A percentile compares a stretch with the other conserved stretches of the same genome.
Conservation (phyloP, 2,888 invertebrate species). For the Bellardia pandia region DNA sequence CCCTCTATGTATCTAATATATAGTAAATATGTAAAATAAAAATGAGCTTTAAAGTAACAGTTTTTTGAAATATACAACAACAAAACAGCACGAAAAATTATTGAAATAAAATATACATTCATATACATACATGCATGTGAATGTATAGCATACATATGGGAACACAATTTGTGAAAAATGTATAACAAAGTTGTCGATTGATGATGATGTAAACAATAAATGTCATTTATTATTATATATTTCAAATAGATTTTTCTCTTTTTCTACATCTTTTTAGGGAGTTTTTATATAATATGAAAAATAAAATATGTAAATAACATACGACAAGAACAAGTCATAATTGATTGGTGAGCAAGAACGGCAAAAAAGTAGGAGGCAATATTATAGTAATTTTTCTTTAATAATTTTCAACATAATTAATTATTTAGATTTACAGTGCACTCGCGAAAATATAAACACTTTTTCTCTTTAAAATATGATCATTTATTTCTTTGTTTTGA, state of each 20-base stretch:
- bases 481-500: too few species aligned
- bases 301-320: neutral
- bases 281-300: neutral
- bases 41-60: conserved; percentile 16
- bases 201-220: conserved; percentile 43
- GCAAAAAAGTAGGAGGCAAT: neutral
- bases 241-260: neutral
- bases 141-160: conserved; percentile 8
- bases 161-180: neutral
- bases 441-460: too few species aligned
- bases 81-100: neutral
- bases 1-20: too few species aligned
- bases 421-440: too few species aligned
- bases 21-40: neutral
- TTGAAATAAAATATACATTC: conserved; percentile 7
- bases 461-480: too few species aligned
- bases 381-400: neutral
- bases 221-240: conserved; percentile 23
- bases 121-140: too few species aligned
- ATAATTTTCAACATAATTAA: too few species aligned
- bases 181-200: conserved; percentile 26
- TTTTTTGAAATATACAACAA: neutral
- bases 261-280: neutral
- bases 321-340: conserved; percentile 1
- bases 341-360: neutral